A percentile compares a stretch with the other conserved stretches of the same genome.
These are phyloP conservation scores for Hydropotes inermis DNA, from an alignment of 2,113 vertebrate genomes.

Conservation along the genomic window DNA sequence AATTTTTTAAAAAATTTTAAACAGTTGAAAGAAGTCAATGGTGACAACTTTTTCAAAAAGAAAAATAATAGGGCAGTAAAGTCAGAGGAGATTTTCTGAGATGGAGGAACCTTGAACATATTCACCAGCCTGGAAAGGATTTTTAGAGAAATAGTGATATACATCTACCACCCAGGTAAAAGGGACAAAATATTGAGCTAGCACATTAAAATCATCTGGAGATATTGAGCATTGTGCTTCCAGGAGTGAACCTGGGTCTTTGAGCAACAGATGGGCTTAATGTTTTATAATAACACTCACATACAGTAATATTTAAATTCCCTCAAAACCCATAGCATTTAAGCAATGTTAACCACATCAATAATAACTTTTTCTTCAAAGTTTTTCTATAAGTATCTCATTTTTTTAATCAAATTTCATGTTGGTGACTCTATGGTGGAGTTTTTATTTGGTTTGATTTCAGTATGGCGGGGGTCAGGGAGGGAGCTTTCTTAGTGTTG, in stretches of 20 bases:
- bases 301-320: neutral
- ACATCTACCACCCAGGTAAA: neutral
- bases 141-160: neutral
- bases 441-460: neutral
- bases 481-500: neutral
- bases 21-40: neutral
- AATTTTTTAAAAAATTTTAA: neutral
- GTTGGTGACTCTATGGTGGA: neutral
- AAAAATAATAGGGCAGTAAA: neutral
- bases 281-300: neutral
- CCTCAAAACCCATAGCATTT: neutral
- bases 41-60: neutral
- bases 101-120: neutral
- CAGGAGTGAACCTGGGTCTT: neutral
- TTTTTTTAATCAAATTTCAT: neutral
- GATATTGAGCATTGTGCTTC: neutral
- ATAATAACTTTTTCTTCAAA: neutral
- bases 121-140: neutral
- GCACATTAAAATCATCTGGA: neutral
- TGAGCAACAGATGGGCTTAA: neutral
- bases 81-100: neutral
- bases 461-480: too few species aligned
- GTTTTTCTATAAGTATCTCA: neutral
- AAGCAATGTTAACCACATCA: neutral
- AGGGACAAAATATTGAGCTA: neutral